These are phyloP conservation scores for Malurus elegans DNA, from an alignment of 2,113 vertebrate species.

Conservation along the genomic window DNA sequence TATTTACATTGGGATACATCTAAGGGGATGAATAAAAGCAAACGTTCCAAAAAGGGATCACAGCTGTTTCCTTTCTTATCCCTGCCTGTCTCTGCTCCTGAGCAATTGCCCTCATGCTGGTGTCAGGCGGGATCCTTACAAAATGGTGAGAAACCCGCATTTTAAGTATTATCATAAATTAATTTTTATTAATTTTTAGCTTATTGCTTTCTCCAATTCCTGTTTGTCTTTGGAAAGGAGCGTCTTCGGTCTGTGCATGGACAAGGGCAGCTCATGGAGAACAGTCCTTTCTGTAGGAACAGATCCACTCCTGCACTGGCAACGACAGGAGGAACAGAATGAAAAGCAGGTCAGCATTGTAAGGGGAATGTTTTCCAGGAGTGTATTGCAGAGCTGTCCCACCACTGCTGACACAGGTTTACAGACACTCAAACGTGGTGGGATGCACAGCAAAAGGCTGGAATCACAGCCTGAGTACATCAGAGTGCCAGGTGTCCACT, in stretches of 20 bases:
- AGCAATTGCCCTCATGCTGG: accelerated
- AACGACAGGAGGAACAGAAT: background rate
- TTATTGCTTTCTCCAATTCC: background rate
- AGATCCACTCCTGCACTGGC: background rate
- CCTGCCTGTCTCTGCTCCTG: background rate
- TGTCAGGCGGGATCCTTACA: background rate
- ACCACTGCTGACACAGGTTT: background rate
- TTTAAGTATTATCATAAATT: background rate
- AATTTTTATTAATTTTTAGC: background rate
- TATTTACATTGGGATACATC: conserved; percentile 2
- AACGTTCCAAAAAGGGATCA: background rate
- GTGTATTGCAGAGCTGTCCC: background rate
- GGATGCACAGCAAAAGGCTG: background rate
- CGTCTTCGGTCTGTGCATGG: background rate
- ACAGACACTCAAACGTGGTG: background rate
- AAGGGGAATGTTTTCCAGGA: background rate
- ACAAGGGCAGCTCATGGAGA: background rate
- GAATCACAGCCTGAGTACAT: background rate
- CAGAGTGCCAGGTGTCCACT: background rate
- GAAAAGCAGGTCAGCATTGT: background rate
- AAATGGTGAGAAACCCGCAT: background rate
- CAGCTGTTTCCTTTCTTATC: conserved; percentile 17
- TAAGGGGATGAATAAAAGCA: background rate
- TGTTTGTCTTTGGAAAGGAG: background rate
- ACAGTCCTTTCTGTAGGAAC: background rate